Evolutionary conservation across 2,113 vertebrate genomes (phyloP).

Genomic region (Amia ocellicauda): DNA sequence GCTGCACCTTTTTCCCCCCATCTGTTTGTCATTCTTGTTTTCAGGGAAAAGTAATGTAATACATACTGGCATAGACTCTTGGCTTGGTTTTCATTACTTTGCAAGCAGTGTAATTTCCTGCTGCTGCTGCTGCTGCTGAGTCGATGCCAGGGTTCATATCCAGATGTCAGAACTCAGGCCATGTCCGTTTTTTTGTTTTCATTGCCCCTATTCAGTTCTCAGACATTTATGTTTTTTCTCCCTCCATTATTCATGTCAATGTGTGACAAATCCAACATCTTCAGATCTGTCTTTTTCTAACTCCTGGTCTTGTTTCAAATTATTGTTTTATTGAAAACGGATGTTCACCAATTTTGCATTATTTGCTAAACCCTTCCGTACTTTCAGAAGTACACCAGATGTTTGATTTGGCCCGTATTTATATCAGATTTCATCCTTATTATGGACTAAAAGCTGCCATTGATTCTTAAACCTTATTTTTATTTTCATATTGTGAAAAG

Average conservation of each 20-base stretch:
- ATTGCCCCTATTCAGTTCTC: background rate
- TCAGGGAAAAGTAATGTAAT: background rate
- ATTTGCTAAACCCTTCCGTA: no score
- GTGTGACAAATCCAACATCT: no score
- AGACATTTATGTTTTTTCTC: background rate
- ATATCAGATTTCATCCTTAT: no score
- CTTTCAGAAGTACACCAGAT: no score
- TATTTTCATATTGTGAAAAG: no score
- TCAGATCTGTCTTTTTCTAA: background rate
- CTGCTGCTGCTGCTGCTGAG: slow-evolving; percentile 1
- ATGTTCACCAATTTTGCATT: no score
- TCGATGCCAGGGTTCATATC: background rate
- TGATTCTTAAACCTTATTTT: no score
- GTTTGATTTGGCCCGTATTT: no score
- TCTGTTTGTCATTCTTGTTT: background rate
- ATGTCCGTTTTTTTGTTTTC: background rate
- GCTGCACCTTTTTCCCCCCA: background rate
- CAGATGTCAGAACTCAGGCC: background rate
- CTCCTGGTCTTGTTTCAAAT: no score
- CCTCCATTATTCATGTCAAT: no score
- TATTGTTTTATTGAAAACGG: no score
- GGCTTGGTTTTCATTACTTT: background rate
- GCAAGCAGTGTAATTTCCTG: background rate
- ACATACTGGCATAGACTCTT: background rate
- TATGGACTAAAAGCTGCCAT: no score